phyloP scores from a whole-genome alignment of 2,113 vertebrate species.

The Rana temporaria region DNA sequence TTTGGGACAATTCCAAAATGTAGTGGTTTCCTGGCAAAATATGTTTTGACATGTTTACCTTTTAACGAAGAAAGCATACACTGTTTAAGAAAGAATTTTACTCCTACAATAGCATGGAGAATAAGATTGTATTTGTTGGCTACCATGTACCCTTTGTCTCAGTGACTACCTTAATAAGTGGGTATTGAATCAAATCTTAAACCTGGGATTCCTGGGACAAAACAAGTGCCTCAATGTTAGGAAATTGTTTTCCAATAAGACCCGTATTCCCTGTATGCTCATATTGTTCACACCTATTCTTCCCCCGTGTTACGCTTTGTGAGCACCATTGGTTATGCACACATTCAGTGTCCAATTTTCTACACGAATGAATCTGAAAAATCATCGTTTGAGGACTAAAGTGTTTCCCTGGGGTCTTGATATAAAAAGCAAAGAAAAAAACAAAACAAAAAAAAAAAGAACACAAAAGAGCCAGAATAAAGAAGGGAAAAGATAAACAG shows the following conservation, averaged over 20 bases:
- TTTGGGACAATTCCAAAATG: too few relatives aligned
- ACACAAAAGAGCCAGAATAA: conserved; percentile 47
- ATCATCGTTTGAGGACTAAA: conserved; percentile 78
- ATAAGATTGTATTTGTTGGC: conserved; percentile 72
- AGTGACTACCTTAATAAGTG: conserved; percentile 70
- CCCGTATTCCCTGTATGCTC: conserved; percentile 70
- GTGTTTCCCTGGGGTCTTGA: conserved; percentile 81
- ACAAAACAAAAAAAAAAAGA: conserved; percentile 1
- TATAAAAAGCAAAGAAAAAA: conserved; percentile 57
- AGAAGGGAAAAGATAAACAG: conserved; percentile 63
- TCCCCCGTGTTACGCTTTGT: conserved; percentile 73
- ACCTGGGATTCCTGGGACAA: conserved; percentile 78
- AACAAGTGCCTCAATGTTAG: conserved; percentile 69
- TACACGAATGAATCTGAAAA: conserved; percentile 82
- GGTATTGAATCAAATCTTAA: conserved; percentile 69
- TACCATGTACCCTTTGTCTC: conserved; percentile 66
- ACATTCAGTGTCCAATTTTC: conserved; percentile 83
- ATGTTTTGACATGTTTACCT: conserved; percentile 68
- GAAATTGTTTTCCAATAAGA: conserved; percentile 77
- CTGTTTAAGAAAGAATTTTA: conserved; percentile 69
- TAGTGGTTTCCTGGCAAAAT: conserved; percentile 58
- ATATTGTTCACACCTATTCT: conserved; percentile 72
- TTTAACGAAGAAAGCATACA: conserved; percentile 61
- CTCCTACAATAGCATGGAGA: conserved; percentile 67
- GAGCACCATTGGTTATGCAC: conserved; percentile 72